A percentile compares a stretch with the other conserved stretches of the same genome.
These are phyloP conservation scores for Synchiropus splendidus DNA, from an alignment of 2,113 vertebrate genomes.

Conservation along the genomic window DNA sequence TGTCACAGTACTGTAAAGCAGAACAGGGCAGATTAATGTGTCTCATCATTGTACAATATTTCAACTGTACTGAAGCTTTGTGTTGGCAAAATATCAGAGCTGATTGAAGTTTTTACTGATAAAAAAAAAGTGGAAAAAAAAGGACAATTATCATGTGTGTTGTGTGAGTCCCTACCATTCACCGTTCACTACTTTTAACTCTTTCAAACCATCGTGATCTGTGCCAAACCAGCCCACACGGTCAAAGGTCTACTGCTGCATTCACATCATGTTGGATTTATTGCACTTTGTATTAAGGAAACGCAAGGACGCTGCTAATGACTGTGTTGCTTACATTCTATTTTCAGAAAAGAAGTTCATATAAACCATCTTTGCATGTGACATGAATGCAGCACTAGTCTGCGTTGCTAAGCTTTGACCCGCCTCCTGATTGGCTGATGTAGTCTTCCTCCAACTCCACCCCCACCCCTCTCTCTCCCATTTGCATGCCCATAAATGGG, in stretches of 20 bases:
- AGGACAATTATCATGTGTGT: conserved; percentile 23
- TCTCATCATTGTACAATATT: not conserved
- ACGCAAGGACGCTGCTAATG: not conserved
- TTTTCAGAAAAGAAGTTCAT: conserved; percentile 4
- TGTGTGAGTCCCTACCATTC: conserved; percentile 14
- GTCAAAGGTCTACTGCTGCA: conserved; percentile 28
- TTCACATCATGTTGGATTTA: conserved; percentile 19
- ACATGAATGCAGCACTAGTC: conserved; percentile 17
- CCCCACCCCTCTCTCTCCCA: not conserved
- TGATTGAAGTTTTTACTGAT: conserved; percentile 28
- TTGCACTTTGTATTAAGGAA: conserved; percentile 3
- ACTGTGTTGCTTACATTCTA: not conserved
- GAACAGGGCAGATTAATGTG: conserved; percentile 7
- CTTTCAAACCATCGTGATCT: conserved; percentile 15
- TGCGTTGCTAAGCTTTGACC: conserved; percentile 22
- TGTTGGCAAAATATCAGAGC: too few relatives aligned
- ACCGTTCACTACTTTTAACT: conserved; percentile 7
- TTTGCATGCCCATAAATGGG: conserved; percentile 31
- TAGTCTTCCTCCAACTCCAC: conserved; percentile 32
- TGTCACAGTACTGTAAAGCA: conserved; percentile 29
- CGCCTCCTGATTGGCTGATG: conserved; percentile 18
- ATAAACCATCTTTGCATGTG: not conserved
- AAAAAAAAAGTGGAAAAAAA: too few relatives aligned
- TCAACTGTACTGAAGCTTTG: too few relatives aligned
- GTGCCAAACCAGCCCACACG: conserved; percentile 19